Evolutionary conservation across 2,797 vertebrate genomes (phyloP).

Genomic region (Bradypodion pumilum): DNA sequence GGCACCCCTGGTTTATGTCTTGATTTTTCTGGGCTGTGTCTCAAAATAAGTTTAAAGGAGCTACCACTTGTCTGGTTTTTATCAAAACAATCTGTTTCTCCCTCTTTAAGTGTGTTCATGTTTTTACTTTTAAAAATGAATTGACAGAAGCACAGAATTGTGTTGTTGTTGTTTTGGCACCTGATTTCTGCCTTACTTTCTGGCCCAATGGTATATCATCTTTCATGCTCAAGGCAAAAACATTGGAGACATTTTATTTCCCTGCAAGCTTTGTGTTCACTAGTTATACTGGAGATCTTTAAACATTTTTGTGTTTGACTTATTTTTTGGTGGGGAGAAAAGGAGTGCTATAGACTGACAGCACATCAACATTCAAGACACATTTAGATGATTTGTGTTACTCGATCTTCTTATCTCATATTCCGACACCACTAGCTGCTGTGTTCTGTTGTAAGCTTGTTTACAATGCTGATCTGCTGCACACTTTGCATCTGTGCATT

Average conservation of each 20-base stretch:
- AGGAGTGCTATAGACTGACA: background rate
- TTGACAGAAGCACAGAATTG: constrained; percentile 29
- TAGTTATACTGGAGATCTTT: background rate
- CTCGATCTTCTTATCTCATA: background rate
- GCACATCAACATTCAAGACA: too few relatives aligned
- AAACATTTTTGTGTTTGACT: background rate
- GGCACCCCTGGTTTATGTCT: constrained; percentile 31
- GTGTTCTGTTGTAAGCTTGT: background rate
- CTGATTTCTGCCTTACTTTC: constrained; percentile 49
- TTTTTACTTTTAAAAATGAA: constrained; percentile 39
- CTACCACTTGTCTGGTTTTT: constrained; percentile 60
- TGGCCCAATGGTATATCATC: constrained; percentile 28
- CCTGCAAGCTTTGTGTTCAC: background rate
- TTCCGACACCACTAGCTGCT: background rate
- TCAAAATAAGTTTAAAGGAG: constrained; percentile 53
- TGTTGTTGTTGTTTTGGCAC: constrained; percentile 43
- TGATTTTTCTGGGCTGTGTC: constrained; percentile 42
- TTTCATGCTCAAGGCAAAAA: constrained; percentile 12
- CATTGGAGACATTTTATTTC: background rate
- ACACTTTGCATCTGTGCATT: too few relatives aligned
- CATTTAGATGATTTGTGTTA: background rate
- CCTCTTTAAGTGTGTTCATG: background rate
- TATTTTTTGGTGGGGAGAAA: background rate
- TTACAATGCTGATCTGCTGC: background rate
- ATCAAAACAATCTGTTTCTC: constrained; percentile 59